phyloP scores from a whole-genome alignment of 2,797 vertebrate genomes.

The Amazona ochrocephala region DNA sequence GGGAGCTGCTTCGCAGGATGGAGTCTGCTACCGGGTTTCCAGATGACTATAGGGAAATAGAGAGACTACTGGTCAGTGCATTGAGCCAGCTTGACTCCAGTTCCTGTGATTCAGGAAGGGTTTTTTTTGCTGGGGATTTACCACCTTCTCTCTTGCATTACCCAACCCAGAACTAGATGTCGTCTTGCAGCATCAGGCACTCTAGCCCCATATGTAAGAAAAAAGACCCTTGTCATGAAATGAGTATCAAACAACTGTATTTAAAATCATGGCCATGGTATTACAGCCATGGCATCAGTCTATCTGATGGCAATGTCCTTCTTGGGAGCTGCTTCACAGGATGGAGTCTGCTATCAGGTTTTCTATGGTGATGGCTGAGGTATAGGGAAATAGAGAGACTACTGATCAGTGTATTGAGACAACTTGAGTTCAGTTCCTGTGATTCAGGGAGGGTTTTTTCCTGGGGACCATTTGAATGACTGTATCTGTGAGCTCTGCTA shows the following conservation, averaged over 20 bases:
- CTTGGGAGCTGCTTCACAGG: not conserved
- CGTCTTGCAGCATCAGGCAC: not conserved
- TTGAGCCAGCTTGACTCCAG: not conserved
- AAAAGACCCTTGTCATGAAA: accelerated
- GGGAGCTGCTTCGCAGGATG: not conserved
- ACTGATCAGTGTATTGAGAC: not conserved
- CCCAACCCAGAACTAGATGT: not conserved
- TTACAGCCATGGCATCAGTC: not conserved
- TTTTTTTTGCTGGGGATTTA: not conserved
- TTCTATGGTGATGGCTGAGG: not conserved
- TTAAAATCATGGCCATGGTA: not conserved
- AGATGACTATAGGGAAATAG: not conserved
- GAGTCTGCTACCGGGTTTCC: not conserved
- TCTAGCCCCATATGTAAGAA: not conserved
- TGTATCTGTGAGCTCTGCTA: not conserved
- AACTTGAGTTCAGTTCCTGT: not conserved
- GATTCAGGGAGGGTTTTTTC: not conserved
- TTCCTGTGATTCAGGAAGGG: not conserved
- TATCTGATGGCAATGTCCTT: accelerated
- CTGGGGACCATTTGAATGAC: not conserved
- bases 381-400: accelerated
- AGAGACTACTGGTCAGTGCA: accelerated
- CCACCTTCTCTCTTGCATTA: not conserved
- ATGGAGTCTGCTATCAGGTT: not conserved
- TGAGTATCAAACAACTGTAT: not conserved